Evolutionary conservation across 1,140 invertebrate species (phyloP).

Genomic region (Anastatus disparis): DNA sequence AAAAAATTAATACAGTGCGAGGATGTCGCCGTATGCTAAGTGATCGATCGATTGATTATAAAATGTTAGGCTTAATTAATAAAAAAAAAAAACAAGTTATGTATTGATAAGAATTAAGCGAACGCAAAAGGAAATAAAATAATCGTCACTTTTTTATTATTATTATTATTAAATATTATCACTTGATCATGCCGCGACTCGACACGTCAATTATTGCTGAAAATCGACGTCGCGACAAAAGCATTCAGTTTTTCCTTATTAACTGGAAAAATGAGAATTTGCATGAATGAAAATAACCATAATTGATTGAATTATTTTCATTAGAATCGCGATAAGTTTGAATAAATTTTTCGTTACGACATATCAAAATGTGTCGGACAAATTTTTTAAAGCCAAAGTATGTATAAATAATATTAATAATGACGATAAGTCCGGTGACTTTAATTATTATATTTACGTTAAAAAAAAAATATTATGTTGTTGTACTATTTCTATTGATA

Average conservation of each 20-base stretch:
- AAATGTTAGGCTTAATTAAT: conserved; percentile 26
- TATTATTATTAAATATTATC: conserved; percentile 13
- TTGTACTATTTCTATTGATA: conserved; percentile 25
- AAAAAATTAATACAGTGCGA: neutral
- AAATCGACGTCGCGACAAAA: conserved; percentile 23
- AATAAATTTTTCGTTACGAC: conserved; percentile 6
- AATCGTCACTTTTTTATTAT: conserved; percentile 40
- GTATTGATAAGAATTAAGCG: conserved; percentile 34
- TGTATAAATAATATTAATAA: conserved; percentile 5
- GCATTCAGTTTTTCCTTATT: neutral
- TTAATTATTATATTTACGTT: conserved; percentile 29
- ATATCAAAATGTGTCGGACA: conserved; percentile 24
- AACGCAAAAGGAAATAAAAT: conserved; percentile 21
- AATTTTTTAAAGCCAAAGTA: conserved; percentile 36
- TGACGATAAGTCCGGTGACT: conserved; percentile 11
- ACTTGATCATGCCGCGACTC: conserved; percentile 7
- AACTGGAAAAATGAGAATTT: neutral
- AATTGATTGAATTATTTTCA: conserved; percentile 4
- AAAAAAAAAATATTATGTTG: conserved; percentile 29
- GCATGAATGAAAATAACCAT: neutral
- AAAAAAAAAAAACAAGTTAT: conserved; percentile 26
- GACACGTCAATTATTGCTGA: conserved; percentile 40
- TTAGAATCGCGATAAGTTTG: neutral
- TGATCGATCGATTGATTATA: conserved; percentile 24
- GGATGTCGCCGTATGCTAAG: conserved; percentile 16